A percentile compares a stretch with the other conserved stretches of the same genome.
Conservation (phyloP, 2,113 vertebrate genomes). For the Ibidorhyncha struthersii region DNA sequence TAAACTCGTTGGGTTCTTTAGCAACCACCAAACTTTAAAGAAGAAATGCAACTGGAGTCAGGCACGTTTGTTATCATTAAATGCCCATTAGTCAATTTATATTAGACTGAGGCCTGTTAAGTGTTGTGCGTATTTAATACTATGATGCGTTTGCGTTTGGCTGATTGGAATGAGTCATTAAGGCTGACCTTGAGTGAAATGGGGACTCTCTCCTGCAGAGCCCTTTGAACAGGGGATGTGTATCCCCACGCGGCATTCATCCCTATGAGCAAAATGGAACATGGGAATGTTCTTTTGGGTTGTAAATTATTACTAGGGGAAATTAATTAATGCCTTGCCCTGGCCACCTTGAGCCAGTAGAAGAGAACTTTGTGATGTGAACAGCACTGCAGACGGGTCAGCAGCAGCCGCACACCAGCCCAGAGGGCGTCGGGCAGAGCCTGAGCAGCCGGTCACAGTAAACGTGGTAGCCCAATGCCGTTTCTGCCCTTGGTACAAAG, state of each 20-base stretch:
- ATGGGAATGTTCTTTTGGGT: background rate
- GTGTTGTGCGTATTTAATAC: background rate
- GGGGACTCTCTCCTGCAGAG: background rate
- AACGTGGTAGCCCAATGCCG: no score
- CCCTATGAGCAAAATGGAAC: background rate
- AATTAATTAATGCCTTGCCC: background rate
- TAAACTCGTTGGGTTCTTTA: background rate
- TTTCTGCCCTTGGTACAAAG: background rate
- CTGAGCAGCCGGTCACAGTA: background rate
- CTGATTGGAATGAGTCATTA: background rate
- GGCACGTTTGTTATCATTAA: background rate
- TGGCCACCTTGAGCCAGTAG: background rate
- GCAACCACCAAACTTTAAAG: background rate
- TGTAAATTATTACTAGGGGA: background rate
- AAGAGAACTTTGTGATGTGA: background rate
- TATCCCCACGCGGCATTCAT: rapidly evolving
- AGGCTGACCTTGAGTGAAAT: background rate
- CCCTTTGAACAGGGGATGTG: background rate
- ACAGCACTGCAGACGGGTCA: rapidly evolving
- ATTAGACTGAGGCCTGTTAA: background rate
- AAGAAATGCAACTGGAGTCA: background rate
- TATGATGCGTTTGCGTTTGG: background rate
- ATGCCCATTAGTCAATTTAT: background rate
- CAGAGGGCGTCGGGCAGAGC: rapidly evolving
- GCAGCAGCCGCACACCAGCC: background rate